Evolutionary conservation across 2,888 invertebrate species (phyloP).

Genomic region (Phaonia tiefii): DNA sequence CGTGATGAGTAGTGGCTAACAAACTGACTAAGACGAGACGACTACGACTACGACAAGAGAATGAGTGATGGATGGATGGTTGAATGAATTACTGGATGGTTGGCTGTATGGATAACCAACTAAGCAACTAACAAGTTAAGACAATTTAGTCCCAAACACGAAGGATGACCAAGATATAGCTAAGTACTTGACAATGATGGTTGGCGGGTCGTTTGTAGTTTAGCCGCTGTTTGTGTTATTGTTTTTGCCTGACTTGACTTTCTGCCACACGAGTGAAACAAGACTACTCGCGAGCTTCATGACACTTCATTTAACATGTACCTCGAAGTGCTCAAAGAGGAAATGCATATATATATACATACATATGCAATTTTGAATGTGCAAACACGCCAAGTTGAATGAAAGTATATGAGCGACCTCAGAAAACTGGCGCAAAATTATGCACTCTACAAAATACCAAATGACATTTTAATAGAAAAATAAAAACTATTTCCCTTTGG

Average conservation of each 20-base stretch:
- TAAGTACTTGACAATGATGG: background rate
- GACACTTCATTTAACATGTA: background rate
- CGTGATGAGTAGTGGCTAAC: background rate
- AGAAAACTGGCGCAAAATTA: constrained; percentile 22
- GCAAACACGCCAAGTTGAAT: background rate
- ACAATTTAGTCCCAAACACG: constrained; percentile 21
- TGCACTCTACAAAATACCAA: constrained; percentile 1
- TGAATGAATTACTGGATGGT: constrained; percentile 8
- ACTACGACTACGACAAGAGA: background rate
- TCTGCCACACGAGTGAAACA: too few relatives aligned
- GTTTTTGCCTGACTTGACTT: too few relatives aligned
- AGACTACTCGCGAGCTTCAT: too few relatives aligned
- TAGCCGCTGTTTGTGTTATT: too few relatives aligned
- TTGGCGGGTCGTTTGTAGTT: background rate
- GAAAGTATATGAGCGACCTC: background rate
- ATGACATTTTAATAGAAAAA: background rate
- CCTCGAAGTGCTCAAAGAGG: background rate
- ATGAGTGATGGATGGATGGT: constrained; percentile 28
- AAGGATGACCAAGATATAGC: constrained; percentile 12
- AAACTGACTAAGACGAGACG: background rate
- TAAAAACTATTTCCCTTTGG: too few relatives aligned
- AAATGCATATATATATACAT: background rate
- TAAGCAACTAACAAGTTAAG: constrained; percentile 25
- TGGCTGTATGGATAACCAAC: background rate
- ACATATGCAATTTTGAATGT: too few relatives aligned